Evolutionary conservation across 2,888 invertebrate genomes (phyloP).

Genomic region (Ophonus ardosiacus): DNA sequence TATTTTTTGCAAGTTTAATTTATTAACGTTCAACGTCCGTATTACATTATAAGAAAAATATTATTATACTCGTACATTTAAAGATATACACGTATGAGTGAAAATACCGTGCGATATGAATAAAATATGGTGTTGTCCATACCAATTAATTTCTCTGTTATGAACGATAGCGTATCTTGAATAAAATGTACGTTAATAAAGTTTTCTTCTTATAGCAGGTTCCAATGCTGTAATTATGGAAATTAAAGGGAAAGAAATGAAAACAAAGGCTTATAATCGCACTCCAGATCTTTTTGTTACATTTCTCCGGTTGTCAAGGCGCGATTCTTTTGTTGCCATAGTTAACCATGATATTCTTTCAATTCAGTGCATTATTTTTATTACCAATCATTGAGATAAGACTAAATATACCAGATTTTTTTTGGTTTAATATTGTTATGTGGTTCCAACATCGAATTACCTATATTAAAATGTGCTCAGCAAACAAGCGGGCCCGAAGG

Average conservation of each 20-base stretch:
- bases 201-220: constrained; percentile 18
- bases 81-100: not conserved
- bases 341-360: not conserved
- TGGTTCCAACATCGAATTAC: no score
- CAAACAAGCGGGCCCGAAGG: no score
- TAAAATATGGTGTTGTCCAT: not conserved
- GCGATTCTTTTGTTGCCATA: constrained; percentile 9
- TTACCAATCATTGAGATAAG: no score
- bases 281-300: constrained; percentile 25
- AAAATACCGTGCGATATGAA: not conserved
- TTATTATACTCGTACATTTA: not conserved
- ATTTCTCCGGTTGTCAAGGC: constrained; percentile 28
- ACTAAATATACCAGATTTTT: no score
- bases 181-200: constrained; percentile 38
- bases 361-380: not conserved
- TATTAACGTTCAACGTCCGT: not conserved
- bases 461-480: no score
- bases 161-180: constrained; percentile 30
- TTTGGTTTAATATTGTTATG: no score
- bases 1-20: no score
- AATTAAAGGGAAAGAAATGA: constrained; percentile 44
- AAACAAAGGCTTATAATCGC: constrained; percentile 32
- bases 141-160: not conserved
- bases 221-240: constrained; percentile 41
- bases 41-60: not conserved